Percentiles rank a stretch among this genome's conserved stretches.
These are phyloP conservation scores for Sinocyclocheilus grahami DNA, from an alignment of 2,113 vertebrate species.

Conservation along the genomic window DNA sequence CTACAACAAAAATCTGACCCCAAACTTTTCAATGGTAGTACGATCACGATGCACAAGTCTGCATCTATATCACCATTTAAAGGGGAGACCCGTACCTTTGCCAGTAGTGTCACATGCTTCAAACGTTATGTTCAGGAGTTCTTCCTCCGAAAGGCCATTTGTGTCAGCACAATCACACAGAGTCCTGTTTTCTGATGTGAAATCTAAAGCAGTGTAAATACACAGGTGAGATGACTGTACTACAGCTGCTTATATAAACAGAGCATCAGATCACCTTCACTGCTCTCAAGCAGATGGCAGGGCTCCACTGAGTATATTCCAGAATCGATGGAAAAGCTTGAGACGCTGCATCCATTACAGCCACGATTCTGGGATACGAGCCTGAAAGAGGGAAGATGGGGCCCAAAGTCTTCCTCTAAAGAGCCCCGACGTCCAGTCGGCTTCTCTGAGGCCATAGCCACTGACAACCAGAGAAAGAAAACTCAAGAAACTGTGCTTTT, in stretches of 20 bases:
- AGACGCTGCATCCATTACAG: slow-evolving; percentile 1
- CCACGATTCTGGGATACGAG: neutral
- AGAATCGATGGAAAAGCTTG: slow-evolving; percentile 50
- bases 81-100: slow-evolving; percentile 62
- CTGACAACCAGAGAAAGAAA: neutral
- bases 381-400: neutral
- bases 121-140: slow-evolving; percentile 77
- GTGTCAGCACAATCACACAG: slow-evolving; percentile 57
- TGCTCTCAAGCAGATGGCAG: slow-evolving; percentile 56
- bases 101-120: slow-evolving; percentile 66
- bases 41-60: too few relatives aligned
- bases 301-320: slow-evolving; percentile 42
- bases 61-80: neutral
- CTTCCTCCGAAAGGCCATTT: slow-evolving; percentile 73
- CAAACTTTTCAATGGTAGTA: neutral
- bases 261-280: slow-evolving; percentile 59
- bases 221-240: neutral
- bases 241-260: too few relatives aligned
- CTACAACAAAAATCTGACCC: too few relatives aligned
- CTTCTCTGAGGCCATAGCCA: slow-evolving; percentile 44
- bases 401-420: slow-evolving; percentile 37
- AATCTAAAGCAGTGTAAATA: slow-evolving; percentile 56
- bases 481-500: neutral
- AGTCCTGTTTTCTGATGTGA: slow-evolving; percentile 54
- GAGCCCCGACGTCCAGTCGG: slow-evolving; percentile 16